These are phyloP conservation scores for Polypterus bichir DNA, from an alignment of 2,113 vertebrate species.

Conservation along the genomic window DNA sequence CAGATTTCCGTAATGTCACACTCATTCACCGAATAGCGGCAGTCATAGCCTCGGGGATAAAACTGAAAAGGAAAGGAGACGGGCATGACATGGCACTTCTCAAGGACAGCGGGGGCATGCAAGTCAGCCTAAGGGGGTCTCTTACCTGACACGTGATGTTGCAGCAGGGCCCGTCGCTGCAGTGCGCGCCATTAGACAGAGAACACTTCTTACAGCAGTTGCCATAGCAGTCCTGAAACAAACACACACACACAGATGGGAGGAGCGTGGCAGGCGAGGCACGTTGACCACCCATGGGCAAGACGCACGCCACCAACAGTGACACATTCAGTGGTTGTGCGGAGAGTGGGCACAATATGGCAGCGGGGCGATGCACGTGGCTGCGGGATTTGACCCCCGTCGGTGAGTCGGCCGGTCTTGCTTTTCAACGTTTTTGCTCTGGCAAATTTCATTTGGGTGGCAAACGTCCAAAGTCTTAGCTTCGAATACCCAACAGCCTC, in stretches of 20 bases:
- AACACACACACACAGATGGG: background rate
- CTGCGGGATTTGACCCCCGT: too few species aligned
- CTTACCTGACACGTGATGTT: constrained; percentile 83
- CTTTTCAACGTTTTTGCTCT: too few species aligned
- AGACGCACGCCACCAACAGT: too few species aligned
- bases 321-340: too few species aligned
- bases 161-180: constrained; percentile 91
- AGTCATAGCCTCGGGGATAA: constrained; percentile 78
- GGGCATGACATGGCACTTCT: background rate
- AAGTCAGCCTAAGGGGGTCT: too few species aligned
- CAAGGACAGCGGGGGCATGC: too few species aligned
- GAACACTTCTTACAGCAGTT: constrained; percentile 96
- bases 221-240: constrained; percentile 73
- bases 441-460: too few species aligned
- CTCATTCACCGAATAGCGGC: constrained; percentile 82
- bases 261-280: too few species aligned
- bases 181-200: constrained; percentile 87
- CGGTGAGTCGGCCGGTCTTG: too few species aligned
- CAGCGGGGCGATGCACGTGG: background rate
- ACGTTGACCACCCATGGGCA: too few species aligned
- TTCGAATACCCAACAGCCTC: too few species aligned
- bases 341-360: background rate
- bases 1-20: constrained; percentile 91
- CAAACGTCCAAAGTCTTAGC: too few species aligned
- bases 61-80: constrained; percentile 53